Evolutionary conservation across 92 coral and sea anemone genomes (phyloP).

Genomic region (Zoanthus sansibaricus): DNA sequence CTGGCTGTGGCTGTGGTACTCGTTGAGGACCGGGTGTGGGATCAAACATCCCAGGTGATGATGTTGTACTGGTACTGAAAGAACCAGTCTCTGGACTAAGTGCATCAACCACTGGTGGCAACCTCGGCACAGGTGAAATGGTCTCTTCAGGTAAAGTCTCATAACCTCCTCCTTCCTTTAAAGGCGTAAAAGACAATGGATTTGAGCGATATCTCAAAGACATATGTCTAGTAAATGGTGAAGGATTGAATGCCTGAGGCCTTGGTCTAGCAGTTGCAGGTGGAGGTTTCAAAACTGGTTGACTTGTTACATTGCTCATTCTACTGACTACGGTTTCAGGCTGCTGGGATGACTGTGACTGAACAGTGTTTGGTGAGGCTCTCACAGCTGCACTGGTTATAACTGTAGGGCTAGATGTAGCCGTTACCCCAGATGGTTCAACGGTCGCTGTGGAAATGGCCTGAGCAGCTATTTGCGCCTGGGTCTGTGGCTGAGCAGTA

Average conservation of each 20-base stretch:
- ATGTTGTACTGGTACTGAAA: constrained; percentile 24
- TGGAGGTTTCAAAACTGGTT: constrained; percentile 87
- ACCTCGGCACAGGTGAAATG: constrained; percentile 73
- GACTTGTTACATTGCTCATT: constrained; percentile 49
- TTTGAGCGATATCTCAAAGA: constrained; percentile 95
- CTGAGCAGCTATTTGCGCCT: constrained; percentile 62
- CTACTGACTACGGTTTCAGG: constrained; percentile 43
- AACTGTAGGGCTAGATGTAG: constrained; percentile 44
- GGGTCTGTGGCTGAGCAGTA: constrained; percentile 57
- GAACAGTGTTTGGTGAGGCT: constrained; percentile 17
- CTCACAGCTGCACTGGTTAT: constrained; percentile 67
- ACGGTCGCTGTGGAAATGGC: constrained; percentile 53
- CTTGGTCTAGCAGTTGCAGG: constrained; percentile 89
- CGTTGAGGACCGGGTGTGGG: constrained; percentile 37
- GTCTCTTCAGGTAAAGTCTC: constrained; percentile 88
- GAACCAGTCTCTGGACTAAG: constrained; percentile 53
- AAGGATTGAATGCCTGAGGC: constrained; percentile 92
- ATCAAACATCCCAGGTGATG: constrained; percentile 4
- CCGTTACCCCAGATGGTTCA: constrained; percentile 52
- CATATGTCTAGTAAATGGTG: constrained; percentile 98
- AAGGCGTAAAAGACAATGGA: constrained; percentile 90
- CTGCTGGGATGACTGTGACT: constrained; percentile 48
- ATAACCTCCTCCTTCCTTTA: constrained; percentile 82
- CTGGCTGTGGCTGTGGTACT: neutral
- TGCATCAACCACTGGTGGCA: constrained; percentile 87